These are phyloP conservation scores for Donacobius atricapilla DNA, from an alignment of 2,113 vertebrate genomes.

Conservation along the genomic window DNA sequence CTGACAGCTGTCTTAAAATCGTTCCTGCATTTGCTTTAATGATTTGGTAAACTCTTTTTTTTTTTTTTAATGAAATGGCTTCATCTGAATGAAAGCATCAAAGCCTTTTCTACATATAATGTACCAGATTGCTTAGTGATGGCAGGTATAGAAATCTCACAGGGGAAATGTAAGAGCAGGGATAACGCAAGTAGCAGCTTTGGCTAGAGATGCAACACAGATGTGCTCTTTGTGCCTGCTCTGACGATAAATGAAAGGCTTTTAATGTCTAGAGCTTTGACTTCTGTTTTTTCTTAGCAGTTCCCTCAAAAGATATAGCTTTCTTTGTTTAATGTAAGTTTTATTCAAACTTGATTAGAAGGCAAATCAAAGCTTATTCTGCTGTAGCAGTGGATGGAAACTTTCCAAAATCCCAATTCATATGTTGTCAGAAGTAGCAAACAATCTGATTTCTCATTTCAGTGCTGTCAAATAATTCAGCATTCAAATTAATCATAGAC, in stretches of 20 bases:
- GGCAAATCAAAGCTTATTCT: background rate
- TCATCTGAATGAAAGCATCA: background rate
- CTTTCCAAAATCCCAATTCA: background rate
- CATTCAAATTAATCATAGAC: background rate
- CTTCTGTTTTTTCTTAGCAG: background rate
- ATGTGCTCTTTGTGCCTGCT: background rate
- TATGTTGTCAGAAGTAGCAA: background rate
- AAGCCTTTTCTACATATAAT: background rate
- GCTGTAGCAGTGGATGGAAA: background rate
- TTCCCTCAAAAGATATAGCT: background rate
- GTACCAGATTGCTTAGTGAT: background rate
- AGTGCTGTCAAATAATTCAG: background rate
- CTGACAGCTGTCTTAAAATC: background rate
- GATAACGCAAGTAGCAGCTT: background rate
- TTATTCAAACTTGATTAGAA: background rate
- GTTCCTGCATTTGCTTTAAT: background rate
- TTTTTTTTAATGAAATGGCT: background rate
- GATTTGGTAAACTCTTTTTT: background rate
- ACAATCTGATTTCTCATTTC: background rate
- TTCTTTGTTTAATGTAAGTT: background rate
- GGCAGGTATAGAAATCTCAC: background rate
- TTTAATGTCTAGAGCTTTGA: background rate
- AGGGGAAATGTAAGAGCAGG: background rate
- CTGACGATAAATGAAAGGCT: background rate
- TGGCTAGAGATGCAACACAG: background rate